Conservation (phyloP, 2,888 invertebrate genomes). For the Anagyrus pseudococci region DNA sequence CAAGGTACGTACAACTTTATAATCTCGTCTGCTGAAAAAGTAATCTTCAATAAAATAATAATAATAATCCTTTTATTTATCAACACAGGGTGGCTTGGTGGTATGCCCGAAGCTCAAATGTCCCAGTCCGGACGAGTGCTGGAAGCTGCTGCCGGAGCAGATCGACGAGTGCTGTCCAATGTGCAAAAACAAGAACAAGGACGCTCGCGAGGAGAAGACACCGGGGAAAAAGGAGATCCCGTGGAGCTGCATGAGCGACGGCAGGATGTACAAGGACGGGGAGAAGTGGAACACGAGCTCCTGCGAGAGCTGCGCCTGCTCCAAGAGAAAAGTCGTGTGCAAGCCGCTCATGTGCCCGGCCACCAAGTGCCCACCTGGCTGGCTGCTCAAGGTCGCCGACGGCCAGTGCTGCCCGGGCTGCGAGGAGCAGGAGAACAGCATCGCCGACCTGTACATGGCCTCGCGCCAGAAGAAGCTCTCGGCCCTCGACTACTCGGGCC, state of each 20-base stretch:
- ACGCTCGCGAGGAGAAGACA: neutral
- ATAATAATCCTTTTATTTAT: too few relatives aligned
- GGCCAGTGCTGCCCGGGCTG: slow-evolving; percentile 91
- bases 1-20: too few relatives aligned
- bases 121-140: slow-evolving; percentile 85
- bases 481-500: slow-evolving; percentile 65
- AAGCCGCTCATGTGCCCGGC: slow-evolving; percentile 81
- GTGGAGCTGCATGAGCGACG: slow-evolving; percentile 69
- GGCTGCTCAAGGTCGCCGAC: slow-evolving; percentile 72
- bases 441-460: neutral
- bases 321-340: slow-evolving; percentile 82
- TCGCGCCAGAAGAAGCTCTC: neutral
- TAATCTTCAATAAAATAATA: too few relatives aligned
- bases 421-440: slow-evolving; percentile 71
- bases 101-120: slow-evolving; percentile 83
- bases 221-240: neutral
- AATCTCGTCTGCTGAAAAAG: too few relatives aligned
- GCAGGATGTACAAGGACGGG: slow-evolving; percentile 78
- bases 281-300: slow-evolving; percentile 81
- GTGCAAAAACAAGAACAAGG: slow-evolving; percentile 63
- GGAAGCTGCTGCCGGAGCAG: slow-evolving; percentile 71
- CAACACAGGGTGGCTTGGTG: too few relatives aligned
- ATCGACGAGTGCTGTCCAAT: slow-evolving; percentile 78
- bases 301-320: slow-evolving; percentile 87
- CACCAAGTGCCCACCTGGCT: slow-evolving; percentile 76